Percentiles rank a stretch among this genome's conserved stretches.
Conservation (phyloP, 2,113 vertebrate species). For the Phalacrocorax brasilianus region DNA sequence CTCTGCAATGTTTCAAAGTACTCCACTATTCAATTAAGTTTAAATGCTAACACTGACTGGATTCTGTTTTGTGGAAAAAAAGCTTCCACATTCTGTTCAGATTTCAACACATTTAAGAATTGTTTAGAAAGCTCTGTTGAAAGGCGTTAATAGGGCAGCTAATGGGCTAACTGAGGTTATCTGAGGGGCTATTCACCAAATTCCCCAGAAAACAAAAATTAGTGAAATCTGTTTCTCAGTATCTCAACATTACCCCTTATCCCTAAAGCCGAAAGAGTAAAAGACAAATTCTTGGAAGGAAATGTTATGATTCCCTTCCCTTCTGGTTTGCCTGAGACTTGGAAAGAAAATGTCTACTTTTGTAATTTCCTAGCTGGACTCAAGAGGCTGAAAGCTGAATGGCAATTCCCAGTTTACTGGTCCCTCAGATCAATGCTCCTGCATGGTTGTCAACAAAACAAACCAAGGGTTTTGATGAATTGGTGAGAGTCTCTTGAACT, state of each 20-base stretch:
- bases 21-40: not conserved
- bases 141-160: slow-evolving; percentile 1
- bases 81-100: not conserved
- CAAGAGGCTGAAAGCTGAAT: not conserved
- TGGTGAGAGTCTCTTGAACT: not conserved
- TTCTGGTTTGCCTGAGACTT: not conserved
- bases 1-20: not conserved
- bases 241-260: not conserved
- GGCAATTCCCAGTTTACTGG: not conserved
- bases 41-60: not conserved
- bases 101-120: slow-evolving; percentile 17
- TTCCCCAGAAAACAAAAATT: not conserved
- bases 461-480: slow-evolving; percentile 20
- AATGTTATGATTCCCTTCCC: not conserved
- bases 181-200: not conserved
- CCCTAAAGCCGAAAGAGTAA: not conserved
- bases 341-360: not conserved
- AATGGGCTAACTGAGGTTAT: not conserved
- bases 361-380: not conserved
- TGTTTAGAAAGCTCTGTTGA: slow-evolving; percentile 2
- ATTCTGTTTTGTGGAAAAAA: not conserved
- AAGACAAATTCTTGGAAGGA: not conserved
- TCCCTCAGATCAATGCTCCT: not conserved
- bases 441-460: not conserved
- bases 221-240: not conserved